Percentiles rank a stretch among this genome's conserved stretches.
Evolutionary conservation across 2,797 vertebrate genomes (phyloP).

Genomic region (Diglossa cyanea): DNA sequence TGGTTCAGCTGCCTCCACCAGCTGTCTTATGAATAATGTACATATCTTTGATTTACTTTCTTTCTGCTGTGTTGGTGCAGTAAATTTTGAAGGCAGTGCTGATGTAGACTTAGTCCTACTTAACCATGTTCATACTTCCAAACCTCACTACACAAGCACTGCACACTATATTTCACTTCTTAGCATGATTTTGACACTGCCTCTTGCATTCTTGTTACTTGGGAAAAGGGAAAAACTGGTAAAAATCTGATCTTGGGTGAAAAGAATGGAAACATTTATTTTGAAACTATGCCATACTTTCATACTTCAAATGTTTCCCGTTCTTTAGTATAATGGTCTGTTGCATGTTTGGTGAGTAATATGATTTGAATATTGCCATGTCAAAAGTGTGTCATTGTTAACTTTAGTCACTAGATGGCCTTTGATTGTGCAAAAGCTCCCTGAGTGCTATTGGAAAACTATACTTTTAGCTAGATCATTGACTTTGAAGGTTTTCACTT

Average conservation of each 20-base stretch:
- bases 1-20: conserved; percentile 1
- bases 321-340: neutral
- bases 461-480: neutral
- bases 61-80: conserved; percentile 63
- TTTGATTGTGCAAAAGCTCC: conserved; percentile 33
- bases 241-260: neutral
- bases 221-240: neutral
- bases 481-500: neutral
- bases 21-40: conserved; percentile 47
- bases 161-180: conserved; percentile 54
- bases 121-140: conserved; percentile 52
- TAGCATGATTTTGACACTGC: neutral
- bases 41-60: neutral
- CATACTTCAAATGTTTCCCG: neutral
- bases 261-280: neutral
- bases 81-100: conserved; percentile 68
- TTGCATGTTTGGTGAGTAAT: neutral
- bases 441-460: neutral
- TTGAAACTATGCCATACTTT: neutral
- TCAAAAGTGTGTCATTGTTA: neutral
- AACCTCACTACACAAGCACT: conserved; percentile 40
- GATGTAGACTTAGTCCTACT: conserved; percentile 57
- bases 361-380: neutral
- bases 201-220: neutral
- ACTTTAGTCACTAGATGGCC: conserved; percentile 67